Percentiles rank a stretch among this genome's conserved stretches.
Conservation (phyloP, 2,113 vertebrate genomes). For the Macroglossus sobrinus region DNA sequence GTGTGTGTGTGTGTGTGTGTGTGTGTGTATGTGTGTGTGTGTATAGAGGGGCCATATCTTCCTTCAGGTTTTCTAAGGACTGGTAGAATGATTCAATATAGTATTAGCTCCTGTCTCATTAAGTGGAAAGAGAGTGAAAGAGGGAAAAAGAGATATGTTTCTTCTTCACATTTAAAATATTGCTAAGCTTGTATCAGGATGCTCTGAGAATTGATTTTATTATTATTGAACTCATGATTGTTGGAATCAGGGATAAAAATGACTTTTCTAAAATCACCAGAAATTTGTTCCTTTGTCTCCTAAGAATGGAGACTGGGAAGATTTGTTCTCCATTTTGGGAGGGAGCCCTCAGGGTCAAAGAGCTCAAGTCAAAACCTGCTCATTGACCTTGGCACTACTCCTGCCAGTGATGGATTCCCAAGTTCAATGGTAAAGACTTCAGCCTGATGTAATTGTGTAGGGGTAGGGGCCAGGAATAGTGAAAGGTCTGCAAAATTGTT, state of each 20-base stretch:
- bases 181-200: background rate
- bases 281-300: background rate
- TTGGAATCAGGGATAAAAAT: background rate
- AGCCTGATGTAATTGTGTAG: background rate
- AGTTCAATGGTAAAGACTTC: background rate
- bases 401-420: background rate
- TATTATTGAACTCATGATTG: background rate
- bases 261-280: background rate
- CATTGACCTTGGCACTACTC: fast-evolving
- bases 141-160: background rate
- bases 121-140: background rate
- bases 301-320: background rate
- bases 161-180: background rate
- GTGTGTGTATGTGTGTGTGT: background rate
- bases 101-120: background rate
- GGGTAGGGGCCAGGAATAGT: background rate
- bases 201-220: background rate
- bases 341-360: background rate
- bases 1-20: too few species aligned
- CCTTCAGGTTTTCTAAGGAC: background rate
- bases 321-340: background rate
- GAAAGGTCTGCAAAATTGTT: background rate
- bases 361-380: background rate
- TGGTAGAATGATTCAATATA: background rate
- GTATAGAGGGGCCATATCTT: background rate